Evolutionary conservation across 2,113 vertebrate genomes (phyloP).

Genomic region (Rhinogobius similis): DNA sequence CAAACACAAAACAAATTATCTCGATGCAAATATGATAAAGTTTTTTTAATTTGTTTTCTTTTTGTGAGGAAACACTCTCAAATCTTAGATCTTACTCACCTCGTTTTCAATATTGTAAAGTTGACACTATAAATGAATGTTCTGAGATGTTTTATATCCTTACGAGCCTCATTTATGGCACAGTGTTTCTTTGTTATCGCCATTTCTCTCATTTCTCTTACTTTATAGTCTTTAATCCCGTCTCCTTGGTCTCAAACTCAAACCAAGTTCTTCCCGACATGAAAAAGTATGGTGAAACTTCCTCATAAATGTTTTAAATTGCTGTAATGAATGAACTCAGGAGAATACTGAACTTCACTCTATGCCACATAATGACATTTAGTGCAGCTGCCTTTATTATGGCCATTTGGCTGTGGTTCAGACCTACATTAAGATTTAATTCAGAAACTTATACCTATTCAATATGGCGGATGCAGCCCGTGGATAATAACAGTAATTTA

Average conservation of each 20-base stretch:
- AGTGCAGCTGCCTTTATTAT: conserved; percentile 52
- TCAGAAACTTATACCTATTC: conserved; percentile 30
- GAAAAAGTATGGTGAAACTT: not conserved
- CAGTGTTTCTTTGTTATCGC: no score
- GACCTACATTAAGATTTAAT: conserved; percentile 57
- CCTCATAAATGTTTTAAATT: not conserved
- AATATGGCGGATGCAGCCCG: conserved; percentile 20
- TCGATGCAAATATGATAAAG: no score
- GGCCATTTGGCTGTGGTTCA: conserved; percentile 59
- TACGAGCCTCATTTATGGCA: no score
- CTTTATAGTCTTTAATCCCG: not conserved
- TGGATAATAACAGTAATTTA: conserved; percentile 20
- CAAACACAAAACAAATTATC: no score
- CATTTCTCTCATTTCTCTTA: no score
- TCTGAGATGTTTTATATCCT: conserved; percentile 10
- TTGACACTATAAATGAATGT: not conserved
- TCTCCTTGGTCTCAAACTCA: not conserved
- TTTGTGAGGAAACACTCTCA: not conserved
- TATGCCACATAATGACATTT: conserved; percentile 50
- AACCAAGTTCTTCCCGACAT: not conserved
- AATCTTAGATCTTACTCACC: not conserved
- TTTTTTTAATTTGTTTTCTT: no score
- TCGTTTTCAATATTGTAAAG: not conserved
- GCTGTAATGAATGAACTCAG: not conserved
- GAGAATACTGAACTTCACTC: conserved; percentile 35